Conservation (phyloP, 2,797 vertebrate species). For the Characodon lateralis region DNA sequence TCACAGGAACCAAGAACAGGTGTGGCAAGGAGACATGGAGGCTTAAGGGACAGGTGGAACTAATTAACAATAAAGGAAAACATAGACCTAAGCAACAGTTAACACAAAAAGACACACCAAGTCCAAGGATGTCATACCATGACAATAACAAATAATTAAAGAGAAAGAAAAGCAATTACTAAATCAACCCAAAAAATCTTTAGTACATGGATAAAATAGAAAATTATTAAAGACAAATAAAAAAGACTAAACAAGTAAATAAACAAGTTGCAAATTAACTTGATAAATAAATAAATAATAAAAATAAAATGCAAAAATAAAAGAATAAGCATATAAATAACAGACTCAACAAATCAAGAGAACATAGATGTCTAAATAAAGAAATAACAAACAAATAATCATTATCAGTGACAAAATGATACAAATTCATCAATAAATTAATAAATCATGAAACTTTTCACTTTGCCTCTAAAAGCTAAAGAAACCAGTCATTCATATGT, state of each 20-base stretch:
- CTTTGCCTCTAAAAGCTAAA: background rate
- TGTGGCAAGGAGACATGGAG: too few species aligned
- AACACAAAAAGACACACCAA: too few species aligned
- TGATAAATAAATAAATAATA: background rate
- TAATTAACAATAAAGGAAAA: too few species aligned
- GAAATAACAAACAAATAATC: background rate
- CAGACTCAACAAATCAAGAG: too few species aligned
- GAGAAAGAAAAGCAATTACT: background rate
- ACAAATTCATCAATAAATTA: background rate
- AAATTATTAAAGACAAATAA: background rate
- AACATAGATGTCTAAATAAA: too few species aligned
- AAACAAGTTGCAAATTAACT: background rate
- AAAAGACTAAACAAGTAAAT: background rate
- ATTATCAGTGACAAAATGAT: background rate
- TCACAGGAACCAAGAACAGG: too few species aligned
- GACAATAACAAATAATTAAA: too few species aligned
- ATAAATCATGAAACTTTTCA: background rate
- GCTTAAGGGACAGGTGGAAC: too few species aligned
- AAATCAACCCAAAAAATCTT: background rate
- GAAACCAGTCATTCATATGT: background rate
- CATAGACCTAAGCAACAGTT: too few species aligned
- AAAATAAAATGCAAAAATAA: too few species aligned
- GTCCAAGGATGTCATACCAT: too few species aligned
- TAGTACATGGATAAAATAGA: background rate
- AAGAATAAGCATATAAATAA: too few species aligned